Percentiles rank a stretch among this genome's conserved stretches.
Conservation (phyloP, 2,113 vertebrate genomes). For the Nothobranchius kuhntae region DNA sequence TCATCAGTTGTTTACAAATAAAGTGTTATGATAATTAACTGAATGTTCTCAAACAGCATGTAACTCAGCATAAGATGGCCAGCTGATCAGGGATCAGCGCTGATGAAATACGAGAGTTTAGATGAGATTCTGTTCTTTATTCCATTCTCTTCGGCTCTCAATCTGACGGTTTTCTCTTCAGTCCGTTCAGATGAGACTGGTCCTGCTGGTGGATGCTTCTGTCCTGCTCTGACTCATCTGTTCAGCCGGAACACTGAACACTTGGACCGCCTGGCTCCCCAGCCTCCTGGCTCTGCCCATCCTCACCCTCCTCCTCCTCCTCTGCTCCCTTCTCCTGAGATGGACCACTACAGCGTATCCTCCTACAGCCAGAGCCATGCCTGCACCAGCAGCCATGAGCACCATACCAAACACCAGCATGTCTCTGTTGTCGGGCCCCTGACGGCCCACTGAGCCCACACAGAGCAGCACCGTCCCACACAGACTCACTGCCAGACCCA, state of each 20-base stretch:
- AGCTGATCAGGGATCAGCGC: no score
- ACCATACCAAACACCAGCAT: slow-evolving; percentile 86
- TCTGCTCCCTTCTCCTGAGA: slow-evolving; percentile 54
- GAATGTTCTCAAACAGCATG: no score
- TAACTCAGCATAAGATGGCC: no score
- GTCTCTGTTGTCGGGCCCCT: slow-evolving; percentile 63
- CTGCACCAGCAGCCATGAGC: slow-evolving; percentile 78
- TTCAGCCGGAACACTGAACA: slow-evolving; percentile 86
- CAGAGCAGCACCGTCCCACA: slow-evolving; percentile 85
- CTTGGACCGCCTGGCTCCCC: slow-evolving; percentile 49
- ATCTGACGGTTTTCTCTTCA: no score
- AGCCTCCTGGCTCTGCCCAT: slow-evolving; percentile 38
- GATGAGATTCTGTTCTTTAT: no score
- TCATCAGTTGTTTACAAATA: no score
- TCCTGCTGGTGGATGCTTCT: slow-evolving; percentile 86
- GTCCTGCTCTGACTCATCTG: slow-evolving; percentile 70
- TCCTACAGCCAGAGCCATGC: slow-evolving; percentile 81
- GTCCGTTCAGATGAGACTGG: slow-evolving; percentile 83
- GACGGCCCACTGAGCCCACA: slow-evolving; percentile 72
- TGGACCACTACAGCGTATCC: slow-evolving; percentile 71
- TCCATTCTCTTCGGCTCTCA: no score
- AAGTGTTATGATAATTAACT: no score
- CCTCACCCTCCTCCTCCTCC: slow-evolving; percentile 47
- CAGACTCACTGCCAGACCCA: slow-evolving; percentile 82
- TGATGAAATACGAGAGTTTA: no score